Evolutionary conservation across 2,888 invertebrate genomes (phyloP), one percentile per base, ranked within the genome.

Genomic region (Trissolcus japonicus): DNA sequence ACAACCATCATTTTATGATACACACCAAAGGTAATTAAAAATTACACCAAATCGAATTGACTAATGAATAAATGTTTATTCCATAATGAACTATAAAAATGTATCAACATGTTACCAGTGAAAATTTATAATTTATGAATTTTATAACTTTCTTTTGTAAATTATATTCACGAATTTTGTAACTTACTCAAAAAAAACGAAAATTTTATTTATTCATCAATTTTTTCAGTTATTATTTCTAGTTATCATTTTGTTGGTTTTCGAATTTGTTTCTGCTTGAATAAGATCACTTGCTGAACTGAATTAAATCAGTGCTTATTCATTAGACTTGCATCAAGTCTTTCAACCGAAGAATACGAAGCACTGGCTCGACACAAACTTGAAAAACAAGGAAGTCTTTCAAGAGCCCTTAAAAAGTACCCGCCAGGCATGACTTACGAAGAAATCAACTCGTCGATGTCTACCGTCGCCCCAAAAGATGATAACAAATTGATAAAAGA

Each of bases 311-410:
- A 19, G 14, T 55, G n/a, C 46, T 35, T 19, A 43, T 41, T 61
- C 21, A 55, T 60, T 57, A 89, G 89, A 54, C 86, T 88, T 13
- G 86, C 85, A 16, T 81, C 84, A 16, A 89, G 87, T 29, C 81
- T 87, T 63, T 87, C 87, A 2, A 88, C 86, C 79, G 90, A 90
- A 63, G 90, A 90, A 76, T 88, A 89, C 75, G 87, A 89, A 67
- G 87, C 89, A 35, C 86, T 89, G 78, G 86, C 89, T 2, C 84
- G 89, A 60, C 89, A 88, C 61, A 89, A 88, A 79, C 77, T 88
- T 35, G 88, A 88, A 72, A 86, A 85, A 13, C 87, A 88, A 73
- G 84, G 80, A 48, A 87, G 81, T 69, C 80, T 83, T 65, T 83
- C 87, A 0, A 82, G 87, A 40, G 83, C 82, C 6, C 68, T 79